phyloP scores from a whole-genome alignment of 1,140 invertebrate species.

The Hycleus cichorii region DNA sequence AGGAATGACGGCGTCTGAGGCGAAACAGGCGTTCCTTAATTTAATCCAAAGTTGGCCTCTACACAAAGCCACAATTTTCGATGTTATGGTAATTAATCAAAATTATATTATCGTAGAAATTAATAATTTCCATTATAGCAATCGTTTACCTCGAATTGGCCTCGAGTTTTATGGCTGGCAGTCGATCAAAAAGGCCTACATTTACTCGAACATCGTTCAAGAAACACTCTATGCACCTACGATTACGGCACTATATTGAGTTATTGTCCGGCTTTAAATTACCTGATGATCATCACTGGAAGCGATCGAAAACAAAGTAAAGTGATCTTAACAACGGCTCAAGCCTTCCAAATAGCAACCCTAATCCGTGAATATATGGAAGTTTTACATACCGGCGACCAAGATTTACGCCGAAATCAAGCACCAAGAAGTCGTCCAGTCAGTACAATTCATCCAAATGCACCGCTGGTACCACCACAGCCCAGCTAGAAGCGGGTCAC shows the following conservation, averaged over 20 bases:
- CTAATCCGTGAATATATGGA: conserved; percentile 88
- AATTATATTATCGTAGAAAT: neutral
- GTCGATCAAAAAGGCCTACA: conserved; percentile 91
- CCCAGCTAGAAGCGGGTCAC: conserved; percentile 43
- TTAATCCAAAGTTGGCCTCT: conserved; percentile 89
- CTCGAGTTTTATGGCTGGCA: conserved; percentile 80
- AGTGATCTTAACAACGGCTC: conserved; percentile 47
- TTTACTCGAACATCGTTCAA: conserved; percentile 77
- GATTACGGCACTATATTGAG: conserved; percentile 81
- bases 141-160: conserved; percentile 95
- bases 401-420: conserved; percentile 29
- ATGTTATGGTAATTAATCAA: conserved; percentile 68
- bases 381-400: conserved; percentile 51
- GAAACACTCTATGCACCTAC: conserved; percentile 81
- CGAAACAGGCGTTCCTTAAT: conserved; percentile 90
- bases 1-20: conserved; percentile 76
- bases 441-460: conserved; percentile 44
- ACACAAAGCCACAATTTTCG: conserved; percentile 88
- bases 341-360: conserved; percentile 85
- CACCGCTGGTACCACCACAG: conserved; percentile 41
- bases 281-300: conserved; percentile 84
- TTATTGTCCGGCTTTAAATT: conserved; percentile 81
- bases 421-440: conserved; percentile 39
- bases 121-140: conserved; percentile 51
- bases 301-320: conserved; percentile 84